Conservation (phyloP, 2,888 invertebrate genomes). For the Idaea biselata region DNA sequence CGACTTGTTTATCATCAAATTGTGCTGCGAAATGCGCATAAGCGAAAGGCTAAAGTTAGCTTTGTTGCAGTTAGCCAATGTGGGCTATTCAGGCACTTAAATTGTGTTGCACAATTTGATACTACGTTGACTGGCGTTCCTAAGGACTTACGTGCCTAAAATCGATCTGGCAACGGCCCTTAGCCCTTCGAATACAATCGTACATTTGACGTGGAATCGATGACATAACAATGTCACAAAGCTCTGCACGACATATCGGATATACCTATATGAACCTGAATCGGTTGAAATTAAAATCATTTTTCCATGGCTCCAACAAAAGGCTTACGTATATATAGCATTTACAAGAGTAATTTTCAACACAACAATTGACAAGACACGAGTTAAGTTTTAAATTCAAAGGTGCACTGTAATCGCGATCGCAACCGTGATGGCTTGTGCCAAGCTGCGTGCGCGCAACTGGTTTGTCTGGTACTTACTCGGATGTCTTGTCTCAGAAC, state of each 20-base stretch:
- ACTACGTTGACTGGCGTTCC: not conserved
- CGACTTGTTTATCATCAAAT: not conserved
- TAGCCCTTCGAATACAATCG: too few species aligned
- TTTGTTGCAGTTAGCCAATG: not conserved
- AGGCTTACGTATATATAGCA: not conserved
- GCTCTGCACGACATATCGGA: too few species aligned
- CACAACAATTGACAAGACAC: not conserved
- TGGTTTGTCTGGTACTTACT: conserved; percentile 46
- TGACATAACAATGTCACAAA: too few species aligned
- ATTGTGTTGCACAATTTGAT: not conserved
- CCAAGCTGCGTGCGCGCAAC: conserved; percentile 34
- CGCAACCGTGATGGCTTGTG: conserved; percentile 25
- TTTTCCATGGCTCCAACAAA: not conserved
- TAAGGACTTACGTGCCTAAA: not conserved
- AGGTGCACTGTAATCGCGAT: conserved; percentile 8
- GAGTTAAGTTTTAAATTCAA: not conserved
- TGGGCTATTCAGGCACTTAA: not conserved
- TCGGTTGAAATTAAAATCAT: not conserved
- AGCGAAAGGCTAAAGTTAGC: not conserved
- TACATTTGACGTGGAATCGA: too few species aligned
- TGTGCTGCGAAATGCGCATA: not conserved
- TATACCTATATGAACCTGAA: not conserved
- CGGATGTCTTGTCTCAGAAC: conserved; percentile 38
- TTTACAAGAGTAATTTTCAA: not conserved
- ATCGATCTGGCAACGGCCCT: too few species aligned